A percentile compares a stretch with the other conserved stretches of the same genome.
These are phyloP conservation scores for Exaiptasia diaphana DNA, from an alignment of 64 coral and sea anemone species.

Conservation along the genomic window DNA sequence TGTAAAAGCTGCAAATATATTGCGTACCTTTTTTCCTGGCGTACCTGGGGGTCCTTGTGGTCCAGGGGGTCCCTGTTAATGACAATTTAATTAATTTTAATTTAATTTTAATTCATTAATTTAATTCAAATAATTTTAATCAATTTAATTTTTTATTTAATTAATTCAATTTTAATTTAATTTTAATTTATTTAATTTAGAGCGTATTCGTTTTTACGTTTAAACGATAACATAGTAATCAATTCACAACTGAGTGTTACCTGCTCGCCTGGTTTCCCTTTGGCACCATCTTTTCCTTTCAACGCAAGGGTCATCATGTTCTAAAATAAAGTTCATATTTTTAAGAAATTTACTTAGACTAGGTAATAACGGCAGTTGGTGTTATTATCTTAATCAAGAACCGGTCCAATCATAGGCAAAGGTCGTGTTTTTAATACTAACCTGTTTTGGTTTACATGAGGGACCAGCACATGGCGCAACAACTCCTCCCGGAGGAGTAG, in stretches of 20 bases:
- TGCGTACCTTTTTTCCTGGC: slow-evolving; percentile 38
- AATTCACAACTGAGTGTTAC: no score
- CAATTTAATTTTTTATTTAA: no score
- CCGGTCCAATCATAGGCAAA: not conserved
- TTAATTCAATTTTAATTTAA: no score
- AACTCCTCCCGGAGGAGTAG: no score
- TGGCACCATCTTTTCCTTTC: slow-evolving; percentile 75
- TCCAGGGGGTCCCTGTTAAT: slow-evolving; percentile 57
- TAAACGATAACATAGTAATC: no score
- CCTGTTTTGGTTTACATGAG: not conserved
- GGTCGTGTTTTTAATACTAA: not conserved
- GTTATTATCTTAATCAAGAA: no score
- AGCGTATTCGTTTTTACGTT: no score
- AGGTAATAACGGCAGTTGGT: slow-evolving; percentile 12
- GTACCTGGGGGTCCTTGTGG: slow-evolving; percentile 46
- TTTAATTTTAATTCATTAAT: no score
- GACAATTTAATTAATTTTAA: not conserved
- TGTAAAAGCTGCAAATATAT: not conserved
- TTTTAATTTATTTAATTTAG: no score
- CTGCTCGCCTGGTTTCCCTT: slow-evolving; percentile 65
- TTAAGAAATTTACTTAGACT: not conserved
- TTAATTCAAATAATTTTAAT: no score
- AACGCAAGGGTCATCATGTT: slow-evolving; percentile 83
- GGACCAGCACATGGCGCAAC: not conserved
- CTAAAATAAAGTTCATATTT: slow-evolving; percentile 8